Evolutionary conservation across 2,797 vertebrate genomes (phyloP), one percentile per base, ranked within the genome.

Genomic region (Sebastes nivosus): DNA sequence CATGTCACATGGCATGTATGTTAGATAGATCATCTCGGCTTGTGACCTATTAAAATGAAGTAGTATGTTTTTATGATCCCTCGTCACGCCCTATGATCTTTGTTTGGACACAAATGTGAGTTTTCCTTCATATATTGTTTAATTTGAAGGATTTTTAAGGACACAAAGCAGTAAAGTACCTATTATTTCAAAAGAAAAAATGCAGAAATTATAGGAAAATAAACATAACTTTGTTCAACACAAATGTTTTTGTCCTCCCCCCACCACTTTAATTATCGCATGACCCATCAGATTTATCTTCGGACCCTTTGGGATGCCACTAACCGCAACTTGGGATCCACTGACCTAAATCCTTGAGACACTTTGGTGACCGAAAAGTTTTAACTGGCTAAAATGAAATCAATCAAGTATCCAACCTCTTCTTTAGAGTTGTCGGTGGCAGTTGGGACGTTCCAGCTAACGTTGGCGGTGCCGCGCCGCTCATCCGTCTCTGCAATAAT

Each of bases 361-460:
- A 38, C 68, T 36, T 1, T 70, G 30, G 5, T 59, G 61, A 61
- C 60, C n/a, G 29, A n/a, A 0, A 34, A 61, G 8, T 63, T 1
- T 34, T 34, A 34, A n/a, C 30, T n/a, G 42, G 7, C 42, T 8
- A 20, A 50, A 50, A 42, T 42, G 38, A 50, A 50, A 13, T 3
- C 42, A 46, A 38, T 1, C 32, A 63, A 25, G 30, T 8, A 20
- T 82, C 79, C 82, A 82, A 97, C 98, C 97, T 99, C 97, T 68
- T 97, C 95, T 58, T 96, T 96, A 27, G 98, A 97, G 93, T 98
- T 99, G 94, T 99, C 98, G 2, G 90, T 90, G 70, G 96, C 94
- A 6, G 78, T 87, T 12, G 98, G 98, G 82, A 96, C n/a, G 32
- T 94, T 91, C 97, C 98, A 98, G 86, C 93, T 97, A 87, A 99